These are phyloP conservation scores for Pachypanchax playfairii DNA, from an alignment of 2,113 vertebrate species.

Conservation along the genomic window DNA sequence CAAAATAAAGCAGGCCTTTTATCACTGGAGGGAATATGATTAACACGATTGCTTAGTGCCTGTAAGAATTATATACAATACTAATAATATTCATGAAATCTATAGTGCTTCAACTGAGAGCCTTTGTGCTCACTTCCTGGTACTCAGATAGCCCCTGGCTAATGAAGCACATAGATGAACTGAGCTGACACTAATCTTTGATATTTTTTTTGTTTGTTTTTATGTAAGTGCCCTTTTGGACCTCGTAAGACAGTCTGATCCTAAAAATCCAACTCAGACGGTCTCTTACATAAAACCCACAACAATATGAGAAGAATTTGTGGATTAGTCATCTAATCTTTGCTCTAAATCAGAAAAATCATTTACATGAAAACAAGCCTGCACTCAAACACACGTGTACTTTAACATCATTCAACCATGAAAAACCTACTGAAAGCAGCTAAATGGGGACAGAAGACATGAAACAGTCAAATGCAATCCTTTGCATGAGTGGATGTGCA, in stretches of 20 bases:
- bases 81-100: neutral
- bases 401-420: conserved; percentile 1
- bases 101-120: neutral
- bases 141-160: conserved; percentile 9
- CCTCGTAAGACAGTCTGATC: conserved; percentile 23
- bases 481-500: conserved; percentile 5
- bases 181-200: conserved; percentile 50
- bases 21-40: neutral
- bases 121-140: neutral
- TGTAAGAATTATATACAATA: too few species aligned
- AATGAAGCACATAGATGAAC: conserved; percentile 30
- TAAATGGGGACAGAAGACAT: conserved; percentile 13
- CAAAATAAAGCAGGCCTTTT: too few species aligned
- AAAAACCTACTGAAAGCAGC: conserved; percentile 1
- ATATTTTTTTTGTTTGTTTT: too few species aligned
- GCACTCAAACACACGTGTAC: neutral
- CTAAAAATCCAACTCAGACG: conserved; percentile 39
- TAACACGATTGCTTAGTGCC: neutral
- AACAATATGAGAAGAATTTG: neutral
- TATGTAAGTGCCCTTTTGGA: conserved; percentile 52
- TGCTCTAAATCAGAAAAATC: conserved; percentile 19
- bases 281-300: conserved; percentile 36
- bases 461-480: conserved; percentile 12
- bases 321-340: conserved; percentile 29
- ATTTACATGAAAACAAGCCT: neutral